These are phyloP conservation scores for Hylyphantes graminicola DNA, from an alignment of 1,140 invertebrate species.

Conservation along the genomic window DNA sequence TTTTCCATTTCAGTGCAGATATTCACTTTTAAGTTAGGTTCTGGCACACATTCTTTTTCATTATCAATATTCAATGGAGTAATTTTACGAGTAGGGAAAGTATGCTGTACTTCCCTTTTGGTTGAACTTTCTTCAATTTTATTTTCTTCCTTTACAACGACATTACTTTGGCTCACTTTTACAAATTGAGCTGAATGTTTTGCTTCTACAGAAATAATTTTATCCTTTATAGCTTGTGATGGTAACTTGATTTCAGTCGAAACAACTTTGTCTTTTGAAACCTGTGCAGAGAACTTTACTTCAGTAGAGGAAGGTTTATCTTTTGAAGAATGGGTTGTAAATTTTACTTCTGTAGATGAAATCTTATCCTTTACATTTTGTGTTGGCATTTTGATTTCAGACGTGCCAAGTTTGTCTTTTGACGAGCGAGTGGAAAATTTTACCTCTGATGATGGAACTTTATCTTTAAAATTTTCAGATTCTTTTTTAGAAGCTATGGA, in stretches of 20 bases:
- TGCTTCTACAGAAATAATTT: conserved; percentile 3
- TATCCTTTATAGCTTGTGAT: background rate
- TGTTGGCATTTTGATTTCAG: too few relatives aligned
- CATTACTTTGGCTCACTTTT: conserved; percentile 26
- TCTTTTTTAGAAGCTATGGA: background rate
- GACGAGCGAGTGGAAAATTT: background rate
- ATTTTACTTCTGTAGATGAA: too few relatives aligned
- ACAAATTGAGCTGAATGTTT: conserved; percentile 22
- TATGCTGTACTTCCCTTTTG: conserved; percentile 53
- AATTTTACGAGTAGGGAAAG: conserved; percentile 14
- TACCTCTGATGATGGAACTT: background rate
- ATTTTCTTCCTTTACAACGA: conserved; percentile 30
- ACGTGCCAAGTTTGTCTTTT: too few relatives aligned
- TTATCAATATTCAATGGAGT: background rate
- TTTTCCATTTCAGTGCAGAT: conserved; percentile 8
- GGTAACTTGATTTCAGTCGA: conserved; percentile 2
- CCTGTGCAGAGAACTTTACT: too few relatives aligned
- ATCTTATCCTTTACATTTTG: too few relatives aligned
- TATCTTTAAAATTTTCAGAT: background rate
- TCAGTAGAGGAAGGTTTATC: too few relatives aligned
- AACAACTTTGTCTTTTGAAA: conserved; percentile 2
- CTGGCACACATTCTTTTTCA: background rate
- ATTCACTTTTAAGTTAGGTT: too few relatives aligned
- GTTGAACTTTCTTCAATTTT: conserved; percentile 11
- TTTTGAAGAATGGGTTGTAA: too few relatives aligned